Evolutionary conservation across 2,113 vertebrate genomes (phyloP).

Genomic region (Aspiorhynchus laticeps): DNA sequence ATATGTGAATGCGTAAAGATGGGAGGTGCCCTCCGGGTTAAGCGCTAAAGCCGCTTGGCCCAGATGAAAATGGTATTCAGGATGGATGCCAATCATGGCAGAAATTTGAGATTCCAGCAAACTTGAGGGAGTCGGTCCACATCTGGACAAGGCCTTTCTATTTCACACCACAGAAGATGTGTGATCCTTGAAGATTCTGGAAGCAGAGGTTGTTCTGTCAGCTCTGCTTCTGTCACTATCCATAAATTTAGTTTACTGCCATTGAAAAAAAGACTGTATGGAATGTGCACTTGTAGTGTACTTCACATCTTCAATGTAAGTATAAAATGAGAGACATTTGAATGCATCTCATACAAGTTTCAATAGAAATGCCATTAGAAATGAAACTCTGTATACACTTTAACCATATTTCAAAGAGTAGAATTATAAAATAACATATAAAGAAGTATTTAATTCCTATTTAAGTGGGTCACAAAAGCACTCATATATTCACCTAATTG

Average conservation of each 20-base stretch:
- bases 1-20: slow-evolving; percentile 51
- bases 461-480: background rate
- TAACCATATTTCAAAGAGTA: background rate
- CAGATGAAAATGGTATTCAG: slow-evolving; percentile 73
- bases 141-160: slow-evolving; percentile 32
- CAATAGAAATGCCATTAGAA: too few species aligned
- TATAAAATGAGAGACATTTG: background rate
- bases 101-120: slow-evolving; percentile 62
- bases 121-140: slow-evolving; percentile 57
- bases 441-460: background rate
- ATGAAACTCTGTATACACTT: too few species aligned
- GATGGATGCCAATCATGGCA: slow-evolving; percentile 71
- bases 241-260: background rate
- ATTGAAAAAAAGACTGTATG: background rate
- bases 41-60: slow-evolving; percentile 78
- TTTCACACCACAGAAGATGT: background rate
- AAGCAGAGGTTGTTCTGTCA: too few species aligned
- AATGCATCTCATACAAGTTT: background rate
- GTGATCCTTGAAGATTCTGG: background rate
- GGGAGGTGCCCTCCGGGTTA: slow-evolving; percentile 64
- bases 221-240: background rate
- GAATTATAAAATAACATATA: background rate
- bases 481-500: background rate
- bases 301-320: background rate
- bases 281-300: background rate